Base-by-base conservation (phyloP, 2,888 invertebrate genomes). In the Dasypogon diadema region DNA sequence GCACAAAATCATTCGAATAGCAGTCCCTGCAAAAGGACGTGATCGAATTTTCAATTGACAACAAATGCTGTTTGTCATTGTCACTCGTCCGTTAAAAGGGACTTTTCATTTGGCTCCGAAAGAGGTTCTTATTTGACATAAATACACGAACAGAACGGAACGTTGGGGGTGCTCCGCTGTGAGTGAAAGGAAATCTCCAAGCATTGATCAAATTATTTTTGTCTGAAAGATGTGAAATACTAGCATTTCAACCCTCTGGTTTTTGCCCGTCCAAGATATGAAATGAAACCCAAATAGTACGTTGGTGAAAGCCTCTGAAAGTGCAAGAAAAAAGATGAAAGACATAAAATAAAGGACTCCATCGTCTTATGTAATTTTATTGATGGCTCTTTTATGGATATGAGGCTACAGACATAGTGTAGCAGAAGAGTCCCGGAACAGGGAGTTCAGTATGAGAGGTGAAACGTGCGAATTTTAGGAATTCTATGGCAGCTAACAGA, bases 21-120 rank as follows among this genome's bases (percentile, higher is more conserved):
- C 21, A 22, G 37, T 14, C 26, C 65, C 26, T 18, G 10, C 24
- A 54, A 4, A 51, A 42, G 63, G 48, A 65, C 65, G 74, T 76
- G 76, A 76, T 76, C 74, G 74, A 76, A 76, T 65, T 74, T 76
- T 76, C 74, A 76, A 76, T 76, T 74, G 74, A 65, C 76, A 74
- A 74, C 76, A 74, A 76, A 76, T 76, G 74, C 63, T 76, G 76
- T 76, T 74, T 76, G 76, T 76, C 76, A 76, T 74, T 76, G 76
- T 73, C 76, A 74, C 65, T 76, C 73, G 65, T 76, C 74, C 65
- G 76, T 65, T 74, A 76, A 74, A 65, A 74, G 55, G 73, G 73
- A 74, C 56, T 76, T 75, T 75, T 58, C 63, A 65, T 75, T 75
- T 74, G 60, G 74, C 56, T 30, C 58, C 14, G 37, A 75, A 75